phyloP scores from a whole-genome alignment of 2,113 vertebrate genomes.

The cat (Felis catus) region DNA sequence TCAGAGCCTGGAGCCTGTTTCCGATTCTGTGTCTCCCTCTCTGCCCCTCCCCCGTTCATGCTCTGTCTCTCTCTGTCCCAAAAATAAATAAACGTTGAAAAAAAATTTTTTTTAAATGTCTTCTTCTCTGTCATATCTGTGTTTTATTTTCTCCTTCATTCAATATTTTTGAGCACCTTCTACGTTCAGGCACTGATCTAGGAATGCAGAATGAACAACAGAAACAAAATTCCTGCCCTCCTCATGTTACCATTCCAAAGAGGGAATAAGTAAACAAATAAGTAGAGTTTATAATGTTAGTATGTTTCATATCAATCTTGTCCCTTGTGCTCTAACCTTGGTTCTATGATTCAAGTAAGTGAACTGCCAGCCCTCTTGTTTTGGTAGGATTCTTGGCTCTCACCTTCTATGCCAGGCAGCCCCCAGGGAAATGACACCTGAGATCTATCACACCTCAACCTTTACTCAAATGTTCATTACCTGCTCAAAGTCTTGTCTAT shows the following conservation, averaged over 20 bases:
- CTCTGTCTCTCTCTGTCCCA: too few relatives aligned
- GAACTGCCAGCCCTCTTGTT: neutral
- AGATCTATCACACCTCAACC: fast-evolving
- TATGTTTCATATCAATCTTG: neutral
- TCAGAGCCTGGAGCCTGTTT: too few relatives aligned
- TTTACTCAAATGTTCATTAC: neutral
- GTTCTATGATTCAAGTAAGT: too few relatives aligned
- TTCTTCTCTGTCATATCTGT: neutral
- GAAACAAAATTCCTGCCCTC: neutral
- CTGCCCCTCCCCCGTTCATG: too few relatives aligned
- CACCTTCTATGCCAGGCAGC: neutral
- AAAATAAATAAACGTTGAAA: too few relatives aligned
- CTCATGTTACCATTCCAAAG: neutral
- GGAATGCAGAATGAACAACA: neutral
- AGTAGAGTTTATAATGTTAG: neutral
- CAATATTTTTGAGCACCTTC: neutral
- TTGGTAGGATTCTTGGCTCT: neutral
- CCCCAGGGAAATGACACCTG: neutral
- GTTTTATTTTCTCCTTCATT: neutral
- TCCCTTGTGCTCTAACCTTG: neutral
- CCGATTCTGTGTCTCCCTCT: too few relatives aligned
- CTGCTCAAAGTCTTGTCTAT: neutral
- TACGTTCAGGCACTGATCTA: neutral
- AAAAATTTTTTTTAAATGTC: neutral
- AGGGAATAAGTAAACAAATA: neutral